Conservation (phyloP, 2,797 vertebrate genomes). For the Argya squamiceps region DNA sequence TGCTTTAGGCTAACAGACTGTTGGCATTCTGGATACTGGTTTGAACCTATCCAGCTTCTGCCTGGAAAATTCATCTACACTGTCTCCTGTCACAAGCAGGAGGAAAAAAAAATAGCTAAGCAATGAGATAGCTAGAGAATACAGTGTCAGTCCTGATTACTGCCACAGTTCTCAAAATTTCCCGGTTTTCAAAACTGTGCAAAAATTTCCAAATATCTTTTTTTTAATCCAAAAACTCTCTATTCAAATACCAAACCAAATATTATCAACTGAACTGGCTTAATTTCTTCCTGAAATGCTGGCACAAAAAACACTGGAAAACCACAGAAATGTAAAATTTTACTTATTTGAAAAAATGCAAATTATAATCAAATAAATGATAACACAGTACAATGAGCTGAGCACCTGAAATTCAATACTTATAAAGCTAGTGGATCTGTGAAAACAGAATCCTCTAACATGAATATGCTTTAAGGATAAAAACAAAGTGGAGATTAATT, state of each 20-base stretch:
- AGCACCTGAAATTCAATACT: neutral
- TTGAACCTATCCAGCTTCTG: neutral
- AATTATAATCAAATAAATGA: neutral
- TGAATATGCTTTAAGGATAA: neutral
- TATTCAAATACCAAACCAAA: neutral
- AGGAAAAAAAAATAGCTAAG: neutral
- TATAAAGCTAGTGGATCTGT: neutral
- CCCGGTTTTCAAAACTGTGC: neutral
- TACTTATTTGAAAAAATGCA: neutral
- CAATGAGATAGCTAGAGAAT: neutral
- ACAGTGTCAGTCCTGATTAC: neutral
- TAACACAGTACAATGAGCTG: neutral
- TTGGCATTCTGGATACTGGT: neutral
- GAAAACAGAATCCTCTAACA: neutral
- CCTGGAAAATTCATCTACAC: constrained; percentile 18
- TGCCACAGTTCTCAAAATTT: neutral
- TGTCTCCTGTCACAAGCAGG: neutral
- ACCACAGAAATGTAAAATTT: neutral
- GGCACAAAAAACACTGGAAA: neutral
- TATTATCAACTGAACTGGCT: neutral
- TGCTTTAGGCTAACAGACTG: neutral
- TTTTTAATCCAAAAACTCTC: neutral
- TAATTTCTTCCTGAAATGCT: neutral
- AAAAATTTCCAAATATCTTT: neutral
- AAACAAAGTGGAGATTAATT: neutral